Conservation (phyloP, 2,888 invertebrate genomes). For the Drosophila pegasa region DNA sequence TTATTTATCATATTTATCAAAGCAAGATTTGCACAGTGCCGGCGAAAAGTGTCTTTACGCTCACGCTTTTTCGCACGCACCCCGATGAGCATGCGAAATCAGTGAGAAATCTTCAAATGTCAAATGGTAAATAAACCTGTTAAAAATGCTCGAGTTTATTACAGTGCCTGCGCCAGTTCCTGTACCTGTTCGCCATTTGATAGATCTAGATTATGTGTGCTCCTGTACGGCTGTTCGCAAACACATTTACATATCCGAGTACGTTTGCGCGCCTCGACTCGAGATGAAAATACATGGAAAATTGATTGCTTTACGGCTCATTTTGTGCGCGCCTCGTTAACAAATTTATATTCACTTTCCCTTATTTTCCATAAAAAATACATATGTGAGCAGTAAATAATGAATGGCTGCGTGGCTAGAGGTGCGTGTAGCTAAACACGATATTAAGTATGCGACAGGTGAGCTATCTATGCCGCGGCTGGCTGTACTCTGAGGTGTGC, state of each 20-base stretch:
- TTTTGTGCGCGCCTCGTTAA: slow-evolving; percentile 73
- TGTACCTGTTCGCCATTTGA: slow-evolving; percentile 27
- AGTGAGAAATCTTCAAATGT: slow-evolving; percentile 25
- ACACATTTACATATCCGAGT: slow-evolving; percentile 66
- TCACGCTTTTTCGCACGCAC: slow-evolving; percentile 39
- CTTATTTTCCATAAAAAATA: slow-evolving; percentile 41
- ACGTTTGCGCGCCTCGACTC: slow-evolving; percentile 44
- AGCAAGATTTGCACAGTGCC: slow-evolving; percentile 33
- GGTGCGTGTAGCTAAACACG: neutral
- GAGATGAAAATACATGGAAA: slow-evolving; percentile 71
- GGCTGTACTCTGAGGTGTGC: neutral
- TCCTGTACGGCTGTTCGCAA: slow-evolving; percentile 36
- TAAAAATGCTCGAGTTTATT: slow-evolving; percentile 13
- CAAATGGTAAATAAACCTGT: slow-evolving; percentile 62
- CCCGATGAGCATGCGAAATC: slow-evolving; percentile 2
- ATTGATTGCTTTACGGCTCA: slow-evolving; percentile 81
- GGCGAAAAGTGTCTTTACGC: slow-evolving; percentile 60
- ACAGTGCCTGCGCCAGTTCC: slow-evolving; percentile 24
- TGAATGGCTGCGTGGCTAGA: neutral
- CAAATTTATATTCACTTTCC: slow-evolving; percentile 57
- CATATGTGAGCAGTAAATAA: slow-evolving; percentile 12
- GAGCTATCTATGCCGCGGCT: neutral
- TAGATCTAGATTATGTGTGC: slow-evolving; percentile 49
- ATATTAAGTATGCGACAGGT: neutral
- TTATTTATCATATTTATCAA: slow-evolving; percentile 70